Conservation (phyloP, 2,113 vertebrate genomes). For the Rhinolophus sinicus region DNA sequence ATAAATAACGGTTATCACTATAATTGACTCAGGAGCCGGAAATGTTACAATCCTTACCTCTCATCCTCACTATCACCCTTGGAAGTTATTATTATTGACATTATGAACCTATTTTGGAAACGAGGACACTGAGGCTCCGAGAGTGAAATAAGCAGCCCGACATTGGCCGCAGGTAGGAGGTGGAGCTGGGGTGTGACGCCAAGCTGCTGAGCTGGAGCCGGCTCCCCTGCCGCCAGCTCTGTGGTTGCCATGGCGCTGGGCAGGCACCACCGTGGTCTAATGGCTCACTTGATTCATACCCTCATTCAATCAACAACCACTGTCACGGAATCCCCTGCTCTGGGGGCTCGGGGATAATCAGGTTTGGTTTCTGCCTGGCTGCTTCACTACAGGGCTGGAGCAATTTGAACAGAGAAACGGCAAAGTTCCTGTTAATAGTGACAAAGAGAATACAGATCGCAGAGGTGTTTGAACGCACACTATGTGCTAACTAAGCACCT, state of each 20-base stretch:
- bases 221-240: background rate
- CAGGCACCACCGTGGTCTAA: accelerated
- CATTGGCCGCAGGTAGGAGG: background rate
- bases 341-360: accelerated
- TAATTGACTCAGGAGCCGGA: background rate
- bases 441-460: accelerated
- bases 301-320: background rate
- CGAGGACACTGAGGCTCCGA: background rate
- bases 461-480: accelerated
- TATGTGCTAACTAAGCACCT: accelerated
- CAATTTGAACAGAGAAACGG: accelerated
- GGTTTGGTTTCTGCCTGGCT: background rate
- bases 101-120: background rate
- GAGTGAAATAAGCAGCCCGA: accelerated
- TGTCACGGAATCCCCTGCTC: no score
- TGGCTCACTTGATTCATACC: accelerated
- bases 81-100: background rate
- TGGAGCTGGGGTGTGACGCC: background rate
- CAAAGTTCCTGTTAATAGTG: accelerated
- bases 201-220: background rate
- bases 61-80: background rate
- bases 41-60: accelerated
- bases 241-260: background rate
- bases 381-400: background rate
- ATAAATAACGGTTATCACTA: accelerated